These are phyloP conservation scores for Cephalotes varians DNA, from an alignment of 2,888 invertebrate genomes.

Conservation along the genomic window DNA sequence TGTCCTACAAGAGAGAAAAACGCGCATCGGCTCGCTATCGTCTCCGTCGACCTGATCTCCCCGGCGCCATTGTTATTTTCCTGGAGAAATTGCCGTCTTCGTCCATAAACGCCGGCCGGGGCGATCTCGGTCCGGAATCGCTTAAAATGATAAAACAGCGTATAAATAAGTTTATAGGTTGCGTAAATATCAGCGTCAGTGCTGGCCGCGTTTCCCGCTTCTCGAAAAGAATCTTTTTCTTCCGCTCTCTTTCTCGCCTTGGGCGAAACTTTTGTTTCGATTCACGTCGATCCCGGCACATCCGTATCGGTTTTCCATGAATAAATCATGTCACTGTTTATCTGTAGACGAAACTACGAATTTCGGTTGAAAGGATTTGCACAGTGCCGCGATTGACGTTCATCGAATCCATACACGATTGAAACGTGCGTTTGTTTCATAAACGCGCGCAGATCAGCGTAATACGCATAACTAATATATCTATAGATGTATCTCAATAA, in stretches of 20 bases:
- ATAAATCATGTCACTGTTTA: slow-evolving; percentile 27
- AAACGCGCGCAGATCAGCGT: neutral
- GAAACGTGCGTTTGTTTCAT: neutral
- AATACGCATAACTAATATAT: neutral
- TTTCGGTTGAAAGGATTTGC: slow-evolving; percentile 18
- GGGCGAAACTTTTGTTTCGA: neutral
- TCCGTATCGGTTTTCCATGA: neutral
- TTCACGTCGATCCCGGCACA: neutral
- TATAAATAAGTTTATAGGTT: slow-evolving; percentile 19
- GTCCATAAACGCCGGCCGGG: slow-evolving; percentile 33
- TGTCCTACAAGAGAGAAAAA: slow-evolving; percentile 49
- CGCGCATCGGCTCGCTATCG: neutral
- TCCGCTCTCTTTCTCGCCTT: neutral
- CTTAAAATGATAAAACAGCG: slow-evolving; percentile 37
- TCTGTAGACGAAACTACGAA: neutral
- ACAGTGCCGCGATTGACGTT: neutral
- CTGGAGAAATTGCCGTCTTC: slow-evolving; percentile 50
- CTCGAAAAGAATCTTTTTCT: neutral
- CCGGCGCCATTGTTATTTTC: slow-evolving; percentile 52
- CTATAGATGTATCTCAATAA: neutral
- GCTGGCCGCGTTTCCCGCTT: slow-evolving; percentile 8
- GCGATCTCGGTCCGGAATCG: slow-evolving; percentile 25
- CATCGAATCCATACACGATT: neutral
- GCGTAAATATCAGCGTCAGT: slow-evolving; percentile 4
- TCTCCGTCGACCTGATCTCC: neutral